Evolutionary conservation across 2,797 vertebrate genomes (phyloP).

Genomic region (Fringilla coelebs): DNA sequence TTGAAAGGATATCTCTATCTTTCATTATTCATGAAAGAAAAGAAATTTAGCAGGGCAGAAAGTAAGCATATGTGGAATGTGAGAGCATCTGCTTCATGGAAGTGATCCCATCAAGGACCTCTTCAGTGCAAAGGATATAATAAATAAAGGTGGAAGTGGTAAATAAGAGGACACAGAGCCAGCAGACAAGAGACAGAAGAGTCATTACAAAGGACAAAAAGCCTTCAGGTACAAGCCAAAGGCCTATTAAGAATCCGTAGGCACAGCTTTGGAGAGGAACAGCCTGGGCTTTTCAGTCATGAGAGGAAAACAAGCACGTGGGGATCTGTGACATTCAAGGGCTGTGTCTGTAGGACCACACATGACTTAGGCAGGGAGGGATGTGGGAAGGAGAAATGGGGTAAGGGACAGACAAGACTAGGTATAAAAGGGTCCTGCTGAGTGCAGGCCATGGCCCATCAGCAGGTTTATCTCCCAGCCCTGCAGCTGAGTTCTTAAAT

Average conservation of each 20-base stretch:
- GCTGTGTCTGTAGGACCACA: fast-evolving
- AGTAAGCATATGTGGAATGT: not conserved
- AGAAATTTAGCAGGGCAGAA: not conserved
- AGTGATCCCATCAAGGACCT: not conserved
- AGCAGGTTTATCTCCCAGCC: not conserved
- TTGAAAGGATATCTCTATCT: not conserved
- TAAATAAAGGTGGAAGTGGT: not conserved
- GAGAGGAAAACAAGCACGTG: not conserved
- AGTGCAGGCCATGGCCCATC: fast-evolving
- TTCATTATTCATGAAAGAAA: not conserved
- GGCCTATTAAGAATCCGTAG: not conserved
- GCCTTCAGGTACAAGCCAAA: not conserved
- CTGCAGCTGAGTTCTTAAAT: not conserved
- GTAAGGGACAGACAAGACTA: fast-evolving
- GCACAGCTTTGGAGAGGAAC: not conserved
- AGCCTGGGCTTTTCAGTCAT: not conserved
- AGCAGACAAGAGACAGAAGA: not conserved
- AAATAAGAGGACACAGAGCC: not conserved
- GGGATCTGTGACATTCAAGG: not conserved
- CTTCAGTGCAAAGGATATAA: not conserved
- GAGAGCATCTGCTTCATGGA: not conserved
- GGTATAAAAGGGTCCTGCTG: fast-evolving
- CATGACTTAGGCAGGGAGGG: not conserved
- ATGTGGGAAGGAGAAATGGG: not conserved
- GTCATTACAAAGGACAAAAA: not conserved